Base-by-base conservation (phyloP, 2,888 invertebrate genomes). In the Phengaris arion region DNA sequence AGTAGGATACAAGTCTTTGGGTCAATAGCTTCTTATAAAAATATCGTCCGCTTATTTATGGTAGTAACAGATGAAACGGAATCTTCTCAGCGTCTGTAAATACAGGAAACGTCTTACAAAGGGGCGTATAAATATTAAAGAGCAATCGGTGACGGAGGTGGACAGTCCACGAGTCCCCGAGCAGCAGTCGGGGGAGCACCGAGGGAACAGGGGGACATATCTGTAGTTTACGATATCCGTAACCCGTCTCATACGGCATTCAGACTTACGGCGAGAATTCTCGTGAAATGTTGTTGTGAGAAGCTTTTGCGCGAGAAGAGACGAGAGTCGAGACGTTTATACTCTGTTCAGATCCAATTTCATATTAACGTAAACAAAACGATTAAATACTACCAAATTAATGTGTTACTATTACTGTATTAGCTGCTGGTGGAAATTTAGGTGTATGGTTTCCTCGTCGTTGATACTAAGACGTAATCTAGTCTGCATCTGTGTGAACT, bases 161-260 rank as follows among this genome's bases (percentile, higher is more conserved):
- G 35, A 64, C 64, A 64, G 64, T 13, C 52, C 52, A 52, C 10
- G 12, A 9, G 10, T 64, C 64, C 64, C 64, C 9, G 35, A 35
- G 7, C 35, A 64, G 2, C 35, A 10, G 35, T 2, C 59, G 22
- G 22, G 64, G 64, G 64, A 64, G 3, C 6, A 48, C 48, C 48
- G 8, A 45, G 35, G 13, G 64, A 15, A 10, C 12, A 22, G 22
- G 22, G 57, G 59, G 59, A 35, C 12, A 64, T 13, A 45, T 45
- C 64, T 45, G 35, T 64, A 64, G 64, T 64, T 64, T 64, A 35
- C 64, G 64, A 64, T 64, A 35, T 64, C 64, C 35, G 64, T 48
- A 48, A 48, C 5, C 48, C 48, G 48, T 48, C 2, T 48, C 7
- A 48, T 48, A 48, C 35, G 35, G 35, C 35, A 64, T 64, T 22